Evolutionary conservation across 2,113 vertebrate species (phyloP).

Genomic region (Crotalus helleri): DNA sequence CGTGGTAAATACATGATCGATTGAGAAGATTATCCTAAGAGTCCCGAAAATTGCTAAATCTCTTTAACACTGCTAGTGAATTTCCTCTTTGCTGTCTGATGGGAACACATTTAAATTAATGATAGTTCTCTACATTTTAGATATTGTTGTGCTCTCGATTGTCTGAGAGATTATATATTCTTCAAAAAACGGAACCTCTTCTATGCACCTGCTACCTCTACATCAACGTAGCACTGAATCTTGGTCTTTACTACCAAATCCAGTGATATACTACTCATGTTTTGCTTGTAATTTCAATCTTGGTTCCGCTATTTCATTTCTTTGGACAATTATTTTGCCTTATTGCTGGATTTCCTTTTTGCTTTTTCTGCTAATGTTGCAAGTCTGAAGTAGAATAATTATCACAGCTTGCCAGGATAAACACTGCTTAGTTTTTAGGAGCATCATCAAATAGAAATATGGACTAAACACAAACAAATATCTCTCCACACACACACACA

Average conservation of each 20-base stretch:
- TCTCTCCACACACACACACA: neutral
- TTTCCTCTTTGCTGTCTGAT: neutral
- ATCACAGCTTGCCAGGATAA: neutral
- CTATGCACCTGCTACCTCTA: too few species aligned
- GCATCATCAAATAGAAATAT: neutral
- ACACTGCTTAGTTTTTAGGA: neutral
- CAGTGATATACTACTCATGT: neutral
- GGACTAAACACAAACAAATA: neutral
- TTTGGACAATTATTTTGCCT: neutral
- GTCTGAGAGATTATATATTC: neutral
- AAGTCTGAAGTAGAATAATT: neutral
- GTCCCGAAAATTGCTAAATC: neutral
- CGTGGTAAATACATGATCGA: conserved; percentile 76
- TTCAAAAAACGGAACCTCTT: too few species aligned
- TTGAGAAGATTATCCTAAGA: neutral
- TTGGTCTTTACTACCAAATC: neutral
- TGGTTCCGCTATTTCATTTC: neutral
- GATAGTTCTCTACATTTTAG: neutral
- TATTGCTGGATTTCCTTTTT: neutral
- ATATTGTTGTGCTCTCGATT: neutral
- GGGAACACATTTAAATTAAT: neutral
- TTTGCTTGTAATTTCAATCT: neutral
- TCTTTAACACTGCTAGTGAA: neutral
- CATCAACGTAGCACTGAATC: neutral
- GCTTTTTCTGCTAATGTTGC: neutral